Evolutionary conservation across 2,888 invertebrate species (phyloP), one percentile per base, ranked within the genome.

Genomic region (Mythimna vitellina): DNA sequence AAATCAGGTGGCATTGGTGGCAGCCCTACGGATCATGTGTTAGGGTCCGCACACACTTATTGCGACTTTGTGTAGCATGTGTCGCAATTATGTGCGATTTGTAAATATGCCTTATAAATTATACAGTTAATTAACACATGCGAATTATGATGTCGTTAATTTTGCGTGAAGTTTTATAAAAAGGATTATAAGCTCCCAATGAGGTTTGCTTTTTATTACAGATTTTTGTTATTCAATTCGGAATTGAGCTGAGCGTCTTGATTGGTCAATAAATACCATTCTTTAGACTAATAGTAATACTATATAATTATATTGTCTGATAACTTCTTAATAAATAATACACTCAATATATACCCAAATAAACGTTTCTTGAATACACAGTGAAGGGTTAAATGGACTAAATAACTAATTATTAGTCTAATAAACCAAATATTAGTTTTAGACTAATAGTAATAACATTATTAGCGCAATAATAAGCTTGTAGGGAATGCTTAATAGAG

Each of bases 1-100:
- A 83, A 87, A 83, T 81, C 78, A 78, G 71, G 76, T 81, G 79
- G 81, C 58, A 35, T 54, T 35, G 35, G 58, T 32, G 56, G 38
- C 71, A 82, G 73, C 77, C 76, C 85, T 85, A n/a, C 67, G 62
- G 62, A 65, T 42, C 78, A 73, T 46, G 67, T 78, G 75, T 68
- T 78, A 66, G 73, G 78, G 76, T 14, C 69, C 29, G 63, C 38
- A 66, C 73, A 71, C 62, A 76, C 71, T 79, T 66, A 67, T 73
- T 73, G 74, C 60, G 58, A 67, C 64, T 64, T 54, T 64, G 70
- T 61, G 46, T 49, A 62, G 38, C 85, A 73, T 84, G 70, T 82
- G 70, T 35, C 32, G 58, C n/a, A 38, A 70, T 54, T 64, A 32
- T 53, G 53, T 29, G 67, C 49, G 32, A 82, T 73, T 78, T 75